phyloP scores from a whole-genome alignment of 2,797 vertebrate genomes.

The Myripristis jacobus region DNA sequence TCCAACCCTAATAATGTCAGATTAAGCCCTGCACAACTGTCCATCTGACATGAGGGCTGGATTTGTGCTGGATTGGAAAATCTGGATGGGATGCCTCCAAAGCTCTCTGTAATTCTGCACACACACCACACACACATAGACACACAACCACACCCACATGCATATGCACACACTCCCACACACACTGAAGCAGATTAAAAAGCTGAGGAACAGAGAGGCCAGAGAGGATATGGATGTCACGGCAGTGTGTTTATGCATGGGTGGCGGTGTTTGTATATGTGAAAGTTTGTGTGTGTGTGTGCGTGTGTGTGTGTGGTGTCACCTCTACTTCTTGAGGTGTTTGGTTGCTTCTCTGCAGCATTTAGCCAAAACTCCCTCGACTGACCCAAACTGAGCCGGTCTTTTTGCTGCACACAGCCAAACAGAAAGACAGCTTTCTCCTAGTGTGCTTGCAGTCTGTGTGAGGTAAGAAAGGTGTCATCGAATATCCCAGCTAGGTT shows the following conservation, averaged over 20 bases:
- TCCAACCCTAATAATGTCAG: slow-evolving; percentile 74
- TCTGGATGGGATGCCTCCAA: slow-evolving; percentile 75
- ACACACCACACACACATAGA: slow-evolving; percentile 47
- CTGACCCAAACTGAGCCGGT: slow-evolving; percentile 6
- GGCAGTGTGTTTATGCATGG: slow-evolving; percentile 18
- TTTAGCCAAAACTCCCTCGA: slow-evolving; percentile 34
- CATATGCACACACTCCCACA: neutral
- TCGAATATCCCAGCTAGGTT: neutral
- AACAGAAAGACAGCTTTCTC: neutral
- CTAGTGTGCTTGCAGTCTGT: neutral
- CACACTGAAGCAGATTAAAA: slow-evolving; percentile 72
- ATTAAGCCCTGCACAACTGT: slow-evolving; percentile 81
- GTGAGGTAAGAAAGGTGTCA: neutral
- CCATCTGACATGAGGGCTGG: slow-evolving; percentile 80
- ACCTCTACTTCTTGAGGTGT: slow-evolving; percentile 30
- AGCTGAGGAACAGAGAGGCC: slow-evolving; percentile 35
- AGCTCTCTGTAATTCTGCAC: slow-evolving; percentile 78
- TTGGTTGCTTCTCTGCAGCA: neutral
- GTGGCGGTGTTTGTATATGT: slow-evolving; percentile 7
- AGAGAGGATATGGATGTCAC: slow-evolving; percentile 41
- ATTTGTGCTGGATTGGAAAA: slow-evolving; percentile 84
- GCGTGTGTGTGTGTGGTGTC: slow-evolving; percentile 7
- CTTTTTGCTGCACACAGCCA: neutral
- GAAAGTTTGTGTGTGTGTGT: too few relatives aligned
- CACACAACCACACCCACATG: slow-evolving; percentile 21